phyloP scores from a whole-genome alignment of 2,888 invertebrate species.

The Melanostoma mellinum region DNA sequence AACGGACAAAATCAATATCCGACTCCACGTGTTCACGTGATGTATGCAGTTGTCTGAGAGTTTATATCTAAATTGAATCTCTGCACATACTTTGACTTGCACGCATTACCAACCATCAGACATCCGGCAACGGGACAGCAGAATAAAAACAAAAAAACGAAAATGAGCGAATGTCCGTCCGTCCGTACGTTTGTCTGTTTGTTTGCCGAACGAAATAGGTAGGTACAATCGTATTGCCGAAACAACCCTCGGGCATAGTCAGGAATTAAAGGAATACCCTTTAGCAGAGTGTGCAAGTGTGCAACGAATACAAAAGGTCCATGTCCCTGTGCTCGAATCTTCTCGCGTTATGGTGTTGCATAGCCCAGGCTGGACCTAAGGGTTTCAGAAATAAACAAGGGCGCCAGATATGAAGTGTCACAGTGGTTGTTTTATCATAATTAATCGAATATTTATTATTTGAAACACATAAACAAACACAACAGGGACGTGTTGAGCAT shows the following conservation, averaged over 20 bases:
- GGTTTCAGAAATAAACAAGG: neutral
- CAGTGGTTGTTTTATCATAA: too few relatives aligned
- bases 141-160: constrained; percentile 13
- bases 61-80: constrained; percentile 70
- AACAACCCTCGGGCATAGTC: constrained; percentile 55
- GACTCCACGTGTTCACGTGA: constrained; percentile 61
- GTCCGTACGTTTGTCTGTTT: constrained; percentile 61
- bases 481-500: too few relatives aligned
- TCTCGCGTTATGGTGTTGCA: constrained; percentile 1
- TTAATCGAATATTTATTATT: too few relatives aligned
- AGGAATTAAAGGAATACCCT: constrained; percentile 47
- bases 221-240: constrained; percentile 42
- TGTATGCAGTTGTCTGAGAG: constrained; percentile 64
- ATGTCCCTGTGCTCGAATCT: constrained; percentile 3
- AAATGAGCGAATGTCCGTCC: constrained; percentile 49
- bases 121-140: constrained; percentile 55
- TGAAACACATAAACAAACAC: too few relatives aligned
- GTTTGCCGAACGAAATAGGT: constrained; percentile 44
- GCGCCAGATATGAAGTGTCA: neutral
- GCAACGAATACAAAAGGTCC: constrained; percentile 47
- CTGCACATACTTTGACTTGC: constrained; percentile 61
- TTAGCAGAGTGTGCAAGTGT: constrained; percentile 33
- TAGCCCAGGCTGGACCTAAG: constrained; percentile 2
- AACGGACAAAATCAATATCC: constrained; percentile 70
- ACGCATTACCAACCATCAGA: constrained; percentile 56